Base-by-base conservation (phyloP, 2,888 invertebrate species). In the Eudasyphora cyanicolor region DNA sequence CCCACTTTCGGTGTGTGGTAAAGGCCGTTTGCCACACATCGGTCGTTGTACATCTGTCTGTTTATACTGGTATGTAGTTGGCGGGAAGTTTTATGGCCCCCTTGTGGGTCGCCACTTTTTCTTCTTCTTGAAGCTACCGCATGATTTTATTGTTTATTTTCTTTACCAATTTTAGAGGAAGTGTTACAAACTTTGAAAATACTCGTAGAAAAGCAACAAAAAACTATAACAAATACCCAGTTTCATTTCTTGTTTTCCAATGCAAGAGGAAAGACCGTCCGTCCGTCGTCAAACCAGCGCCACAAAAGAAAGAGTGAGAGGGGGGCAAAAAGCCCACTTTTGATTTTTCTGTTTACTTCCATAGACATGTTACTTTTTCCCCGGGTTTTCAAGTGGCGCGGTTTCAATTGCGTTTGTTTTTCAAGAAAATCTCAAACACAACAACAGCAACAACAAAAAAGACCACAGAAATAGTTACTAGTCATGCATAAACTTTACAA, bases 81-180 rank as follows among this genome's bases (percentile, higher is more conserved):
- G n/a, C n/a, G n/a, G n/a, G n/a, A n/a, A n/a, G n/a, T n/a, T n/a
- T n/a, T n/a, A n/a, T n/a, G n/a, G n/a, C n/a, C n/a, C n/a, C n/a
- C n/a, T n/a, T n/a, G n/a, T n/a, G n/a, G n/a, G 45, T 45, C 14
- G 14, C 45, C 45, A n/a, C 14, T 45, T 35, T 35, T 35, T 35
- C 10, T 62, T 62, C 17, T 35, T 7, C n/a, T 62, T 32, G 6
- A 10, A 42, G 42, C 38, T 3, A 14, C 45, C n/a, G 3, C n/a
- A 45, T 12, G 45, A 45, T 57, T 12, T 57, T 62, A 45, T 74
- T 70, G 76, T 51, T 76, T 69, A 38, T 27, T 38, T 57, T 71
- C 77, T 80, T 83, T 80, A 75, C 80, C 77, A 80, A 84, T 80
- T 84, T 84, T 80, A 84, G 80, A 84, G 83, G 83, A 84, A 84